A percentile compares a stretch with the other conserved stretches of the same genome.
Conservation (phyloP, 2,113 vertebrate species). For the Antechinus stuartii region DNA sequence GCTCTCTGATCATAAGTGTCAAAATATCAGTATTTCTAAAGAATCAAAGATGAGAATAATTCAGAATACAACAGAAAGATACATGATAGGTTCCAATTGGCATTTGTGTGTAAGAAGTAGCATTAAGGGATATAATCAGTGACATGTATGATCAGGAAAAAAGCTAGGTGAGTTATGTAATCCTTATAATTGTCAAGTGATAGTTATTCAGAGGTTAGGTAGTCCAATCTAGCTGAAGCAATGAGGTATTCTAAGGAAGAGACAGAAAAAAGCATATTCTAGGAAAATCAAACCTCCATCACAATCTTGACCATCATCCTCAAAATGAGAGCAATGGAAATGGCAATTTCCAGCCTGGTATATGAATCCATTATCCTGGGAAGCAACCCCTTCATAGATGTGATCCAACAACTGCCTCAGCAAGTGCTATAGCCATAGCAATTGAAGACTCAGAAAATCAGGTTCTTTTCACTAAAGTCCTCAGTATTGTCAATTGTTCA, state of each 20-base stretch:
- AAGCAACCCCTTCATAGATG: neutral
- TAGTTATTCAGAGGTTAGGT: neutral
- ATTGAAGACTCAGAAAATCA: neutral
- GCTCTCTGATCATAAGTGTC: neutral
- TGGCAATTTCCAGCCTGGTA: neutral
- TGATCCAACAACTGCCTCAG: too few relatives aligned
- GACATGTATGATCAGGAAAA: neutral
- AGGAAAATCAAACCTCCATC: neutral
- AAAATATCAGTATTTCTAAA: neutral
- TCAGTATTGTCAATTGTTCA: neutral
- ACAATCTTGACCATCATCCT: neutral
- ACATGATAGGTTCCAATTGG: neutral
- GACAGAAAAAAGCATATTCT: neutral
- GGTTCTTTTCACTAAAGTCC: neutral
- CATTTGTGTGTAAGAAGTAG: neutral
- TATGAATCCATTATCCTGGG: neutral
- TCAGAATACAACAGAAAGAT: neutral
- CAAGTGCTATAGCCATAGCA: neutral
- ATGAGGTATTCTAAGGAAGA: neutral
- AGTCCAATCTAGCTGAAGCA: neutral
- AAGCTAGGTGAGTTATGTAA: neutral
- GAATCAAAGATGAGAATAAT: neutral
- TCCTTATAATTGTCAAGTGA: neutral
- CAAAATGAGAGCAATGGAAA: neutral
- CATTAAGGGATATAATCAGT: neutral